Conservation (phyloP, 2,888 invertebrate genomes). For the Buathra laborator region DNA sequence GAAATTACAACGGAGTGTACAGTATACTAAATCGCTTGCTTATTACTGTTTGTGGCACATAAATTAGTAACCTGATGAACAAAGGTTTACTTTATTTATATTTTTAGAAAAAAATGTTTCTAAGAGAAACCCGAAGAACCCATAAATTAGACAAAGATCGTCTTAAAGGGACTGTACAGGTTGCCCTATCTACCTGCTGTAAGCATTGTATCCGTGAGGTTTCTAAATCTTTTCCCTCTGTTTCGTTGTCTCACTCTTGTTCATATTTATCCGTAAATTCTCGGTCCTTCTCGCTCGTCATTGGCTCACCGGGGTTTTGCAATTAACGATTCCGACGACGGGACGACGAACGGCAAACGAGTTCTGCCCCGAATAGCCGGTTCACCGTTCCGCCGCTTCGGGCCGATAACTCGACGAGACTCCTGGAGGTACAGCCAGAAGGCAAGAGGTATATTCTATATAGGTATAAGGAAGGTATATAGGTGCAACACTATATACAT, state of each 20-base stretch:
- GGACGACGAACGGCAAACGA: slow-evolving; percentile 67
- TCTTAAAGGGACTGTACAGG: not conserved
- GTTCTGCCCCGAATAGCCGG: slow-evolving; percentile 71
- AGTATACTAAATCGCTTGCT: too few species aligned
- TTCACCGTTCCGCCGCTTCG: slow-evolving; percentile 69
- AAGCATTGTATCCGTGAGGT: not conserved
- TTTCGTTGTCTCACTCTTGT: slow-evolving; percentile 3
- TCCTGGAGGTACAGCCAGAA: slow-evolving; percentile 41
- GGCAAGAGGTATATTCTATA: slow-evolving; percentile 8
- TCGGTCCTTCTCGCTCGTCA: slow-evolving; percentile 7
- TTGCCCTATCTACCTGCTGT: not conserved
- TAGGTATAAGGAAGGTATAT: not conserved
- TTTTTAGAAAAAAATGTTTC: not conserved
- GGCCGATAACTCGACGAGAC: slow-evolving; percentile 65
- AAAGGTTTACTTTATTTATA: too few species aligned
- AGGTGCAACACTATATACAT: not conserved
- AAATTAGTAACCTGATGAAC: too few species aligned
- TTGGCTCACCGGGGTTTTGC: slow-evolving; percentile 38
- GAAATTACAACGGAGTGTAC: too few species aligned
- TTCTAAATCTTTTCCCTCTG: not conserved
- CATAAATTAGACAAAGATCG: not conserved
- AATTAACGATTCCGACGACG: slow-evolving; percentile 64
- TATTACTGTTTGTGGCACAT: too few species aligned
- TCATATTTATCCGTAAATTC: slow-evolving; percentile 26
- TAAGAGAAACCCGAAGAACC: not conserved